Evolutionary conservation across 35 echinoderm and acorn worm genomes (phyloP), one percentile per base, ranked within the genome.

Genomic region (Heliocidaris erythrogramma): DNA sequence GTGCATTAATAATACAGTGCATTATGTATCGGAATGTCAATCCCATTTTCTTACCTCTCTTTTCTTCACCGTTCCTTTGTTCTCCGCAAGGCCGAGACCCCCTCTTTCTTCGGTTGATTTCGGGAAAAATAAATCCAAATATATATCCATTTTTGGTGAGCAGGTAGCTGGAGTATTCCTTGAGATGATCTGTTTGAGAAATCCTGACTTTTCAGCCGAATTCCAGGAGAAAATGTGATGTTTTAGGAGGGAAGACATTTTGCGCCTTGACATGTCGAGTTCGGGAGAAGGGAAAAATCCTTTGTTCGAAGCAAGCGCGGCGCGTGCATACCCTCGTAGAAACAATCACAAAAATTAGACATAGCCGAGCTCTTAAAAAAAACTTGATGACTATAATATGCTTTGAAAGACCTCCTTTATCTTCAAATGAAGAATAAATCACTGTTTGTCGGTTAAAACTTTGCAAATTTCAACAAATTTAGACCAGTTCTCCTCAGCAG

Each of bases 241-340:
- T 10, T 32, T 89, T 14, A 13, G 31, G 31, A 89, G 87, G 47
- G 47, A 89, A 47, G 87, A 89, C 87, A 89, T 89, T 89, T 89
- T 89, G 31, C 87, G 87, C 87, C 47, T 48, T 89, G 30, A 32
- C 30, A 89, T 13, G 47, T 89, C 87, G 31, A 48, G 10, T 12
- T 48, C 12, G 32, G 14, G 87, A n/a, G 31, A 48, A 48, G 87
- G 87, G 17, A 32, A 42, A 42, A 89, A 47, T 89, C 87, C 87
- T 89, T 89, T 89, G 87, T 89, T 89, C 87, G 29, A 16, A 89
- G 87, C 30, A 47, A 89, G 69, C 87, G 47, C 87, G 87, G 24
- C 87, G 30, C 47, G 87, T 89, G 87, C 31, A 47, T n/a, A 47
- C 0, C 5, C 31, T 89, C 31, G 30, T 3, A 47, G 87, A 89